Base-by-base conservation (phyloP, 2,113 vertebrate genomes). In the Nematolebias whitei region DNA sequence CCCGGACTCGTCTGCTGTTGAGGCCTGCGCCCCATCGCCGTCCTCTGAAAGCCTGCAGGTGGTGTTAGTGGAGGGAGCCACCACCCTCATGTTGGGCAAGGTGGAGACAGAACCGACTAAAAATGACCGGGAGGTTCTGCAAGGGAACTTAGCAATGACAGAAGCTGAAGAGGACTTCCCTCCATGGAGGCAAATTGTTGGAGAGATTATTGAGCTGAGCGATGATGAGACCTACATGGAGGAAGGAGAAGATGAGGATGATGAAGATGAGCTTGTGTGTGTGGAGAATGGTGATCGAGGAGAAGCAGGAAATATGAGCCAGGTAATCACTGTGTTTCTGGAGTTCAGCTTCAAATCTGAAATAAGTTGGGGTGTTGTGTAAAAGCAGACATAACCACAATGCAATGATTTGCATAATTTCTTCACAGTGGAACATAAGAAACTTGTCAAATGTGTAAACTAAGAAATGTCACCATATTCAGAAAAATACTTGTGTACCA, bases 191-290 rank as follows among this genome's bases (percentile, higher is more conserved):
- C 94, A 89, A 1, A 90, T 96, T 0, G 88, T 93, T 0, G 95
- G 94, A 4, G 96, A 98, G 40, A 93, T 99, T 29, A 99, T 98
- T 0, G 96, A 99, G 80, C 88, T 99, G 77, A 99, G 96, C 0
- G 97, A 98, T 0, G 96, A 98, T 44, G 97, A 98, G 82, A 86
- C 85, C 71, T 93, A 87, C 64, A 73, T 90, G 48, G 92, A 90
- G 59, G 91, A 96, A 43, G 95, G 89, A 0, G 95, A 96, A 0
- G 95, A 96, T 43, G 95, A 97, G 48, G 96, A 97, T 12, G 97
- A 95, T 0, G 96, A 98, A 5, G 96, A 98, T 0, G 97, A 98
- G 5, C 85, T 97, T 35, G 91, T 96, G 56, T 95, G 93, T 0
- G 87, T 94, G 66, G 96, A 96, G 75, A 93, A 94, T 1, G 94